A percentile compares a stretch with the other conserved stretches of the same genome.
Evolutionary conservation across 2,888 invertebrate genomes (phyloP).

Genomic region (Athetis lepigone): DNA sequence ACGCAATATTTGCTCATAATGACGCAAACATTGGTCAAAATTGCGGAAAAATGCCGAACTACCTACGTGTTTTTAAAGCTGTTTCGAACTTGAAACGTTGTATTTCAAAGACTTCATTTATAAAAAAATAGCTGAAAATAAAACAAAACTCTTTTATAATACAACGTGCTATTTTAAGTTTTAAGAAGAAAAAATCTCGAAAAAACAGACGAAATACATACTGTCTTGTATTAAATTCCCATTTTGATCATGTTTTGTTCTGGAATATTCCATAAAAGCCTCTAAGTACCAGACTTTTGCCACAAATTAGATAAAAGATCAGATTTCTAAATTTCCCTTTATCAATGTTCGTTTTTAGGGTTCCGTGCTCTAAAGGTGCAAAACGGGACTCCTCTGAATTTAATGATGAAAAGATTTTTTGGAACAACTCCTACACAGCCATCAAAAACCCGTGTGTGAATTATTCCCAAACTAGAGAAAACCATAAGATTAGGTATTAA

Average conservation of each 20-base stretch:
- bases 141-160: slow-evolving; percentile 22
- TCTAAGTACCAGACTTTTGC: slow-evolving; percentile 22
- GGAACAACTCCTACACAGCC: no score
- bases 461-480: no score
- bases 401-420: no score
- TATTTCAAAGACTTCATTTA: not conserved
- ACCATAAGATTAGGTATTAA: no score
- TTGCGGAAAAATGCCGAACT: slow-evolving; percentile 1
- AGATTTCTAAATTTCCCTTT: slow-evolving; percentile 24
- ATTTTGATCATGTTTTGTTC: slow-evolving; percentile 27
- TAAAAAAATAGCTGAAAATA: slow-evolving; percentile 29
- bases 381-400: no score
- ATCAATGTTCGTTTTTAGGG: slow-evolving; percentile 23
- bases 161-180: slow-evolving; percentile 6
- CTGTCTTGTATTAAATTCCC: slow-evolving; percentile 19
- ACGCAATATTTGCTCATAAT: not conserved
- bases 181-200: slow-evolving; percentile 2
- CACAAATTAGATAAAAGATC: slow-evolving; percentile 42
- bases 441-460: no score
- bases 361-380: no score
- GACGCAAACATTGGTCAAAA: not conserved
- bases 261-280: slow-evolving; percentile 9
- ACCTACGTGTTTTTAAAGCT: slow-evolving; percentile 1
- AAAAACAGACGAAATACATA: not conserved
- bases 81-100: slow-evolving; percentile 15